Percentiles rank a stretch among this genome's conserved stretches.
These are phyloP conservation scores for Mesorhabditis spiculigera DNA, from an alignment of 2,888 invertebrate species.

Conservation along the genomic window DNA sequence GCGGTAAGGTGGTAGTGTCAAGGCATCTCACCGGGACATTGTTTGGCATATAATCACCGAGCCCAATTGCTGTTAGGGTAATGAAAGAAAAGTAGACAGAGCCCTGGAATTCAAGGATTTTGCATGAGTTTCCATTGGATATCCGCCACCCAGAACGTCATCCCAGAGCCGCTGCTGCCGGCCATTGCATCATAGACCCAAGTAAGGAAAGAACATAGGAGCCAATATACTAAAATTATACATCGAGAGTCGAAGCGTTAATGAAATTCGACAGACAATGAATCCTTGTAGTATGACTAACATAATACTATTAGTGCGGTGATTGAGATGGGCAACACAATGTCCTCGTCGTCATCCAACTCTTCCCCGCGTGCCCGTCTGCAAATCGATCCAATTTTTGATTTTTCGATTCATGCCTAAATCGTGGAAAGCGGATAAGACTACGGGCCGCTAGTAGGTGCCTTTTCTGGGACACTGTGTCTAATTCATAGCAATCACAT, in stretches of 20 bases:
- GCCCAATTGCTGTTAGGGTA: slow-evolving; percentile 41
- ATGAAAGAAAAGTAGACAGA: slow-evolving; percentile 41
- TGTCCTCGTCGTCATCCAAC: slow-evolving; percentile 33
- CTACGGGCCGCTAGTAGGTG: too few relatives aligned
- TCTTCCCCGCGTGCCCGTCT: slow-evolving; percentile 29
- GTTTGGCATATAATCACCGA: slow-evolving; percentile 45
- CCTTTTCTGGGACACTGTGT: too few relatives aligned
- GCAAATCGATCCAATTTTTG: slow-evolving; percentile 6
- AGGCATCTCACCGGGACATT: slow-evolving; percentile 33
- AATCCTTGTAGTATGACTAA: background rate
- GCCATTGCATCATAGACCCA: slow-evolving; percentile 29
- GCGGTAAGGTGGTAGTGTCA: background rate
- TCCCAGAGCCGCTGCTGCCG: slow-evolving; percentile 26
- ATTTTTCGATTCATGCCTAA: slow-evolving; percentile 7
- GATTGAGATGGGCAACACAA: slow-evolving; percentile 20
- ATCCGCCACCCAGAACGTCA: slow-evolving; percentile 17
- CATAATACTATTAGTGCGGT: background rate
- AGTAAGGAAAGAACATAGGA: slow-evolving; percentile 25
- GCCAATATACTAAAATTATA: slow-evolving; percentile 19
- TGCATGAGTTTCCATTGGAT: background rate
- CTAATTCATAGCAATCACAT: too few relatives aligned
- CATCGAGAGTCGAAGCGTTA: background rate
- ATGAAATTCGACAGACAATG: background rate
- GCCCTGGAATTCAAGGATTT: slow-evolving; percentile 18
- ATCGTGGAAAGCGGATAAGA: too few relatives aligned